Evolutionary conservation across 2,888 invertebrate genomes (phyloP), one percentile per base, ranked within the genome.

Genomic region (Caenorhabditis virilis): DNA sequence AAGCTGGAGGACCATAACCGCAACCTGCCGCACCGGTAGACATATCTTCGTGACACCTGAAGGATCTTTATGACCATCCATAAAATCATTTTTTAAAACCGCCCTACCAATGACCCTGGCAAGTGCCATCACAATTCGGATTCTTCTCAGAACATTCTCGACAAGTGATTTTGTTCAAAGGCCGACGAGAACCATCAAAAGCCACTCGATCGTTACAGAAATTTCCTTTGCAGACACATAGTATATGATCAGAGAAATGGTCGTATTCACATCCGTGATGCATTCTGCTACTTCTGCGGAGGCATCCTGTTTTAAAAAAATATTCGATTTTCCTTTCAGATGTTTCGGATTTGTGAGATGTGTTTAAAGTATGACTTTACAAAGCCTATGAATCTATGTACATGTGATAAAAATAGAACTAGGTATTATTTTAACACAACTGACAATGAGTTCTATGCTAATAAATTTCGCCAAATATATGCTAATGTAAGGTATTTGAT

Each of bases 211-310:
- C 79, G 64, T 82, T 82, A 60, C 82, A 82, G 57, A 75, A 82
- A 16, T 72, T 60, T 13, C 79, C 79, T 77, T 68, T 50, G 56
- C 82, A 82, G 25, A 80, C 69, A 48, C 82, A 82, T 7, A 75
- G 72, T n/a, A 82, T 67, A 54, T 78, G 77, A 45, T 81, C 76
- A 18, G 70, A 57, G 46, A 74, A 77, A 41, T 78, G 74, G 47
- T 82, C 82, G 53, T 76, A 79, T 60, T 82, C 82, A 47, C 82
- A 82, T n/a, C 80, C 81, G 35, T 60, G 50, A 35, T 71, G 67
- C 7, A 74, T 76, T 43, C 82, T 58, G 33, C 78, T 57, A 6
- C 80, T 77, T 25, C 74, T 59, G 22, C 78, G 75, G 1, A 82
- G 66, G 48, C 82, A 82, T 11, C 82, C 81, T 76, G n/a, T n/a